Conservation (phyloP, 2,113 vertebrate species). For the Erythrocercus mccallii region DNA sequence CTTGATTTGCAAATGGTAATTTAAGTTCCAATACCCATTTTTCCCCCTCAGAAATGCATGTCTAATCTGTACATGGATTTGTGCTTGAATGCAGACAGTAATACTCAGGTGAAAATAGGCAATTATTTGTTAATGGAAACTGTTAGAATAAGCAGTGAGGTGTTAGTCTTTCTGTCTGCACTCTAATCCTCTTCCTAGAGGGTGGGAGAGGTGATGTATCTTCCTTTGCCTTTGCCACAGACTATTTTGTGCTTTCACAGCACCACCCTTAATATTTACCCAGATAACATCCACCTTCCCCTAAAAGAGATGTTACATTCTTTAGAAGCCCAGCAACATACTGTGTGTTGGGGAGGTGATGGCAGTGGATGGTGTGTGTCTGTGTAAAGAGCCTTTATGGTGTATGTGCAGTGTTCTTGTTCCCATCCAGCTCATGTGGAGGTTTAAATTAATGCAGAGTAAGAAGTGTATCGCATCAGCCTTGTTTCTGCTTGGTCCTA, state of each 20-base stretch:
- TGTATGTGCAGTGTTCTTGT: background rate
- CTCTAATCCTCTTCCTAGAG: background rate
- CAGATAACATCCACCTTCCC: background rate
- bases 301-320: background rate
- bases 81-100: background rate
- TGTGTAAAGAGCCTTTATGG: background rate
- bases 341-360: background rate
- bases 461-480: background rate
- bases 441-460: background rate
- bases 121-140: background rate
- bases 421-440: background rate
- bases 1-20: background rate
- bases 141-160: background rate
- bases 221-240: background rate
- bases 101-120: background rate
- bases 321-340: background rate
- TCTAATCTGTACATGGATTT: background rate
- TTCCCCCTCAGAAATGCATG: background rate
- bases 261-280: fast-evolving
- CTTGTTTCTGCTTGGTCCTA: background rate
- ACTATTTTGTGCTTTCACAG: background rate
- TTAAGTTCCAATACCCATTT: background rate
- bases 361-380: background rate
- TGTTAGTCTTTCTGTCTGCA: background rate
- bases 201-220: background rate